These are phyloP conservation scores for Andricus quercusramuli DNA, from an alignment of 2,888 invertebrate species.

Conservation along the genomic window DNA sequence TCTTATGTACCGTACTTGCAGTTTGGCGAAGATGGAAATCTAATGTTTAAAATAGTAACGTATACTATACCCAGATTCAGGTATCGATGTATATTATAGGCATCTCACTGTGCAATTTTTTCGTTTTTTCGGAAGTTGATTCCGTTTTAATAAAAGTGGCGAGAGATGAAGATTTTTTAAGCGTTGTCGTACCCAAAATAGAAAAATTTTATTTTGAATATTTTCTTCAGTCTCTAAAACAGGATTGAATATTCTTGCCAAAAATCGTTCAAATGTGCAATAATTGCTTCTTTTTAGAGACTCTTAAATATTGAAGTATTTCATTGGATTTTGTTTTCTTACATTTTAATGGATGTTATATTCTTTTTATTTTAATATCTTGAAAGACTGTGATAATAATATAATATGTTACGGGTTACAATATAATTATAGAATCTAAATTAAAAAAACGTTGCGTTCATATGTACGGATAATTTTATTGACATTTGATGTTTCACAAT, in stretches of 20 bases:
- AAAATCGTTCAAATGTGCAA: too few species aligned
- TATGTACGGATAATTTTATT: too few species aligned
- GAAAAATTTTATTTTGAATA: background rate
- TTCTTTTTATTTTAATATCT: background rate
- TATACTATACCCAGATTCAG: conserved; percentile 45
- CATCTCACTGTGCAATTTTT: conserved; percentile 42
- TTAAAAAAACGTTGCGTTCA: background rate
- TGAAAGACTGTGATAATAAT: too few species aligned
- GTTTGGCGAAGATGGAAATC: background rate
- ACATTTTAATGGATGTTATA: background rate
- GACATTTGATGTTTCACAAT: background rate
- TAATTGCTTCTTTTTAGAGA: too few species aligned
- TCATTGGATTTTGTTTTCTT: too few species aligned
- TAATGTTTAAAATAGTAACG: background rate
- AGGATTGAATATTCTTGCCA: too few species aligned
- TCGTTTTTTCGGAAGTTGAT: conserved; percentile 42
- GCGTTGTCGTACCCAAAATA: background rate
- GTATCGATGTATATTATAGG: conserved; percentile 46
- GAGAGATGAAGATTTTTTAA: background rate
- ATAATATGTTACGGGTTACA: too few species aligned
- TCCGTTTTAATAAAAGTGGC: background rate
- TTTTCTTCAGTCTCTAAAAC: background rate
- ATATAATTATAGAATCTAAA: too few species aligned
- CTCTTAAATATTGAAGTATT: too few species aligned
- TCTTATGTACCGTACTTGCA: background rate